phyloP scores from a whole-genome alignment of 2,888 invertebrate genomes.

The Argyra leucocephala region DNA sequence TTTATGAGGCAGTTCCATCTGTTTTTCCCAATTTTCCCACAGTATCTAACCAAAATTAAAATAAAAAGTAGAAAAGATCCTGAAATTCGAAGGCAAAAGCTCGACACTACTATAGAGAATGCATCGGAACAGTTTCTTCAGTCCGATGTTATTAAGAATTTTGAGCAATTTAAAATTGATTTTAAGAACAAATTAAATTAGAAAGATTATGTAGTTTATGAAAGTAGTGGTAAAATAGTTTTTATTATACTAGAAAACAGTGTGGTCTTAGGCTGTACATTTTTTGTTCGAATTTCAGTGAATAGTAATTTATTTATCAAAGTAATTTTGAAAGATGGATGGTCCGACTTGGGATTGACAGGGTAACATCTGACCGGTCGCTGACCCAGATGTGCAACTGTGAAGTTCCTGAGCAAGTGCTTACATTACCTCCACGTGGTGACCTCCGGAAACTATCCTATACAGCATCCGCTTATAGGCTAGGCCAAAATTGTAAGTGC shows the following conservation, averaged over 20 bases:
- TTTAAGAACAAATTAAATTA: background rate
- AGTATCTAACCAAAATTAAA: too few species aligned
- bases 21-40: background rate
- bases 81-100: background rate
- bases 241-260: background rate
- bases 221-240: slow-evolving; percentile 1
- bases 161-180: background rate
- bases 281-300: background rate
- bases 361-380: too few species aligned
- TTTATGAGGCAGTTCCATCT: background rate
- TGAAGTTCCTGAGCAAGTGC: too few species aligned
- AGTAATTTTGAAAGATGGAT: background rate
- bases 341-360: too few species aligned
- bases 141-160: background rate
- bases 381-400: too few species aligned
- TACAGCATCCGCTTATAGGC: too few species aligned
- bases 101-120: background rate
- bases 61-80: background rate
- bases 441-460: too few species aligned
- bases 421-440: too few species aligned
- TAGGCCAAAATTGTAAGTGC: too few species aligned
- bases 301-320: background rate
- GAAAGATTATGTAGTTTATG: background rate
- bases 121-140: background rate
- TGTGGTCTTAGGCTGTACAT: background rate